Base-by-base conservation (phyloP, 2,888 invertebrate genomes). In the Cephus pygmeus region DNA sequence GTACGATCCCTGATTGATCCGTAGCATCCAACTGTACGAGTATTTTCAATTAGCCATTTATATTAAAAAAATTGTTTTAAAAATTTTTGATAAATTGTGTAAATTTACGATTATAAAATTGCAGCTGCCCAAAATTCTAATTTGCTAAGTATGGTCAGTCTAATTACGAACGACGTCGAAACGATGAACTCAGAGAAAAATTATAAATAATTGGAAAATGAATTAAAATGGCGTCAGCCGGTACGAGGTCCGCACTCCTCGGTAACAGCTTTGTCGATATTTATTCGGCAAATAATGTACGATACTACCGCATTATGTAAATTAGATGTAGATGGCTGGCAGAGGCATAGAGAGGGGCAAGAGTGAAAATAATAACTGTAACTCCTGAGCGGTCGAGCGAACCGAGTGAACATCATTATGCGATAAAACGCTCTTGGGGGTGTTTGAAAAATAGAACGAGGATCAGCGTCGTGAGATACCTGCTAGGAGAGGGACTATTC, bases 221-320 rank as follows among this genome's bases (percentile, higher is more conserved):
- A 75, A 76, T 73, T 35, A 73, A 56, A 75, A 73, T 69, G 69
- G 75, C 77, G 76, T 75, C 77, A 77, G 79, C 75, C 40, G 71
- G 73, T 76, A 35, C 69, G 12, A 15, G 74, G 34, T 75, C 35
- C 77, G 71, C 77, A 77, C 40, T 71, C 75, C 76, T 78, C 56
- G 76, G 78, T 76, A 78, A 76, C 78, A 78, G 78, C 78, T 78
- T 78, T 78, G 76, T 76, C 75, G 75, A 78, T 78, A 78, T 78
- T 78, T 78, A 78, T 78, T 76, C 33, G 35, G 34, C n/a, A 78
- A 36, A 76, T 78, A 76, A 78, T 75, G 76, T 76, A 78, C 75
- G 78, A 69, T 78, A 78, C 33, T 78, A 78, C 75, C 75, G 75
- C 73, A 78, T 78, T 78, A 78, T 78, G 75, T 76, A 76, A 78